Evolutionary conservation across 2,113 vertebrate species (phyloP), one percentile per base, ranked within the genome.

Genomic region (Brevimyrus niger): DNA sequence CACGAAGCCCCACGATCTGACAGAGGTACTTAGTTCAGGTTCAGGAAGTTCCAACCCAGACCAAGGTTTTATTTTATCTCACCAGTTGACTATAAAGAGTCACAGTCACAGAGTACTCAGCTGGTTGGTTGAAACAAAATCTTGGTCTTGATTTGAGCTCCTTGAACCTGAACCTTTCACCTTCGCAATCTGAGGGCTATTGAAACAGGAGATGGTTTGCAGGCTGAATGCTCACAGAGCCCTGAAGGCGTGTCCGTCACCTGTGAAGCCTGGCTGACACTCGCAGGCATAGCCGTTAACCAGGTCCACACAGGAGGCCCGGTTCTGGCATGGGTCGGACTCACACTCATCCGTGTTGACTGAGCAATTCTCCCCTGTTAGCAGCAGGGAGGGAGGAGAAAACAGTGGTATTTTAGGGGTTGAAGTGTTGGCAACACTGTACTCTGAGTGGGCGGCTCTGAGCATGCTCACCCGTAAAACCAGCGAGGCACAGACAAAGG

Each of bases 271-370:
- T 0, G 90, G 92, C 0, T 89, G 76, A 89, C 98, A 99, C 0
- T 90, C 91, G 13, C 98, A 99, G n/a, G 76, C 90, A 92, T 97
- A 99, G 23, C 96, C 92, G 0, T 96, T 95, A 51, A 95, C 91
- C 84, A 94, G 91, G 91, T 99, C 97, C 90, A 94, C 69, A 89
- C 98, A 99, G 86, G 86, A 88, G 15, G 96, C 98, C 76, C 95
- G 95, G 0, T 97, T 96, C 90, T 96, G 95, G 89, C 98, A 99
- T 0, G 98, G 98, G 86, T 90, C 91, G 0, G 97, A 97, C 51
- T 93, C 93, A 0, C 98, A 99, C 91, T 99, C 98, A 0, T 99
- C 90, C 0, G 97, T 94, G 91, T 99, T 93, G 35, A 95, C 90
- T 0, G 94, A 94, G 90, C 98, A 99, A 93, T 96, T 97, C 9